Evolutionary conservation across 2,888 invertebrate species (phyloP), one percentile per base, ranked within the genome.

Genomic region (Mamestra brassicae): DNA sequence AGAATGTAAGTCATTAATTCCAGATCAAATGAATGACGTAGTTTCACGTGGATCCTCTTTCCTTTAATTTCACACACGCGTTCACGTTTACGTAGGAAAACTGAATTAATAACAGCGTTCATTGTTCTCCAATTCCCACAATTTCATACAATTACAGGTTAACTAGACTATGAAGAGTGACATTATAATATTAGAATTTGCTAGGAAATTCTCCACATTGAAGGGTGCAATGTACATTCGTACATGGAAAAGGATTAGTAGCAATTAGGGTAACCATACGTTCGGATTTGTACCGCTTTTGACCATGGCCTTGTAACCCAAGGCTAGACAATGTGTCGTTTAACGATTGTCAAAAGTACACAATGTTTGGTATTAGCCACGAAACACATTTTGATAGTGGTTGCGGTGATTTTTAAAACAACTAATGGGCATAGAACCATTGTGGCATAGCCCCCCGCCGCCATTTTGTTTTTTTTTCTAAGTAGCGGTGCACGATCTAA

Each of bases 51-150:
- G n/a, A 71, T 75, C 45, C 13, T 58, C n/a, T 45, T 54, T 66
- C 38, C 6, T 66, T 26, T 74, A 62, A 69, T 78, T 66, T 62
- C 26, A 26, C n/a, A n/a, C 7, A 38, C 60, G 58, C 4, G 11
- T 38, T 17, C 4, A 57, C 50, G 8, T 50, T 69, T 50, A 54
- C n/a, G 13, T 52, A 34, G 63, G 55, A 70, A 13, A 52, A 45
- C 2, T 15, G 26, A 57, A 65, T 65, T 65, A 66, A 66, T 70
- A 26, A 57, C 15, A 50, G 50, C 6, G 38, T 45, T 11, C 66
- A 72, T 80, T 80, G 69, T 76, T 17, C n/a, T 65, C 34, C 11
- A 15, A 26, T 80, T 80, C 68, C 42, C 71, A 80, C 65, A 58
- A 62, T 76, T 76, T 63, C 36, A n/a, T 45, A 17, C 10, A 63